phyloP scores from a whole-genome alignment of 2,797 vertebrate genomes.

The Anas acuta region DNA sequence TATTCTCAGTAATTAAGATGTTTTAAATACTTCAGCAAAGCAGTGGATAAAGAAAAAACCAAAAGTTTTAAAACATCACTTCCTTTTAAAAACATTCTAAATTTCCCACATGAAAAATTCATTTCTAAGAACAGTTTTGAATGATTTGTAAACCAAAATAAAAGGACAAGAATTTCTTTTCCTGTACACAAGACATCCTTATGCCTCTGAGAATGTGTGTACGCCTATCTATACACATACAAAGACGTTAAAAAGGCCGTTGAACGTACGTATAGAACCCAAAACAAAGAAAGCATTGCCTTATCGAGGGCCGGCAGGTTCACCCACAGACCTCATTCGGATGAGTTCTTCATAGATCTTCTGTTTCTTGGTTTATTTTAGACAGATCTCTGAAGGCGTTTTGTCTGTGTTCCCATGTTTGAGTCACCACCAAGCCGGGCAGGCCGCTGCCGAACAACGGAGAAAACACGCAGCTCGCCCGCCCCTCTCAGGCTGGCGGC shows the following conservation, averaged over 20 bases:
- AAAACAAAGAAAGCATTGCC: background rate
- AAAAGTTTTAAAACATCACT: accelerated
- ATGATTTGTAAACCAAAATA: background rate
- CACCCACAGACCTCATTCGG: background rate
- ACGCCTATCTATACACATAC: background rate
- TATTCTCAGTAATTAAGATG: background rate
- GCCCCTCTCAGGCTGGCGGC: background rate
- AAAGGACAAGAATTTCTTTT: background rate
- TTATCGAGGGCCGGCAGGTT: background rate
- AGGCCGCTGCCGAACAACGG: background rate
- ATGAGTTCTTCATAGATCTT: background rate
- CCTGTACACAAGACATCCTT: background rate
- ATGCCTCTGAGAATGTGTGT: background rate
- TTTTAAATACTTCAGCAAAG: background rate
- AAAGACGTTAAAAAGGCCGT: background rate
- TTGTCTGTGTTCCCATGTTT: background rate
- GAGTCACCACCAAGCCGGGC: background rate
- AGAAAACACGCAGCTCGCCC: accelerated
- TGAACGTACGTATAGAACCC: background rate
- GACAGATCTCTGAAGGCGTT: background rate
- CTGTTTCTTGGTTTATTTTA: background rate
- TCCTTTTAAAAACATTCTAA: background rate
- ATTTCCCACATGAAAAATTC: background rate
- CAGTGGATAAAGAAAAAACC: background rate
- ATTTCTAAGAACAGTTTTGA: background rate